Conservation (phyloP, 2,888 invertebrate species). For the Dendrolimus pini region DNA sequence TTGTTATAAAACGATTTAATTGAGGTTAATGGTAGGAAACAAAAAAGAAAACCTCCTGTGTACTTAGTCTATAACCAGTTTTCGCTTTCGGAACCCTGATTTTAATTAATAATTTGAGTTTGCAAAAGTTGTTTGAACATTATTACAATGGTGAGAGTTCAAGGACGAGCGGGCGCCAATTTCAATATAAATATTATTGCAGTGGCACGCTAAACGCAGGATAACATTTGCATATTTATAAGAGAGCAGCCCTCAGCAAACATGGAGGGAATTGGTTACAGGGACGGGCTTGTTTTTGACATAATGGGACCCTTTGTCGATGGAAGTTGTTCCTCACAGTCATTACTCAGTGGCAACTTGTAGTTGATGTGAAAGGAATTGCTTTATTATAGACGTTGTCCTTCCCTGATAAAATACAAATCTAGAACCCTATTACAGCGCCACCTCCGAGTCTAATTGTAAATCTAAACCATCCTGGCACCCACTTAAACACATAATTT, state of each 20-base stretch:
- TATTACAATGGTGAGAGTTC: conserved; percentile 56
- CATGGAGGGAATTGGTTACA: conserved; percentile 57
- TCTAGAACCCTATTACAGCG: too few species aligned
- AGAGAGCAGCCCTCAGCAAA: conserved; percentile 64
- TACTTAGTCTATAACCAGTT: too few species aligned
- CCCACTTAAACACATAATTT: neutral
- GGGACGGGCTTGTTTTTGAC: conserved; percentile 60
- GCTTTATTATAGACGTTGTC: conserved; percentile 1
- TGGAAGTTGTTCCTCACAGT: conserved; percentile 38
- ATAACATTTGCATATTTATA: conserved; percentile 74
- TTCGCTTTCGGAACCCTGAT: too few species aligned
- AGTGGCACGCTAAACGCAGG: conserved; percentile 61
- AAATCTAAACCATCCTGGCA: neutral
- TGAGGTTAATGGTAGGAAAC: too few species aligned
- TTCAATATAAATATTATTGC: conserved; percentile 73
- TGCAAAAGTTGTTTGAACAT: conserved; percentile 51
- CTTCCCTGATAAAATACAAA: too few species aligned
- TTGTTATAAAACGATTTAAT: too few species aligned
- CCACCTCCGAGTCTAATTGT: too few species aligned
- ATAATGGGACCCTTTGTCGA: conserved; percentile 58
- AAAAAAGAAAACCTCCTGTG: too few species aligned
- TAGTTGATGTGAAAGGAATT: conserved; percentile 1
- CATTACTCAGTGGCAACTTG: conserved; percentile 34
- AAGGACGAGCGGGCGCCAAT: conserved; percentile 55
- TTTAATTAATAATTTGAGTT: neutral